Evolutionary conservation across 2,888 invertebrate species (phyloP).

Genomic region (Epinotia ramella): DNA sequence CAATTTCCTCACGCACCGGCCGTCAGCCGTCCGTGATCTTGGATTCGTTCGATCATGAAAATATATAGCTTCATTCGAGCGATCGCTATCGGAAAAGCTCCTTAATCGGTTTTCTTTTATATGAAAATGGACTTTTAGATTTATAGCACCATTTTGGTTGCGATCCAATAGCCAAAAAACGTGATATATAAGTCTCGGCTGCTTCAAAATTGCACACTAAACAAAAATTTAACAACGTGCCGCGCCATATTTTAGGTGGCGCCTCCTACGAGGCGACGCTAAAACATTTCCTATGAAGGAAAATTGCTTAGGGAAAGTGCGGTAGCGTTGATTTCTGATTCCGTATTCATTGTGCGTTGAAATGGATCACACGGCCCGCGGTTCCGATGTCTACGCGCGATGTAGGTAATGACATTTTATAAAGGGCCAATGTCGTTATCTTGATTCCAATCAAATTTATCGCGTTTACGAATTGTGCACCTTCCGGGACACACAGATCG

Average conservation of each 20-base stretch:
- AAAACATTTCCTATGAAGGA: slow-evolving; percentile 66
- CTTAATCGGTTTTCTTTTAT: slow-evolving; percentile 85
- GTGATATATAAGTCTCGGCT: slow-evolving; percentile 75
- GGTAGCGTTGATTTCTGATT: slow-evolving; percentile 81
- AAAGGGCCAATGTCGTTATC: slow-evolving; percentile 37
- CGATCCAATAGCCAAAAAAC: slow-evolving; percentile 72
- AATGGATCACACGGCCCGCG: slow-evolving; percentile 70
- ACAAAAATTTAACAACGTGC: slow-evolving; percentile 76
- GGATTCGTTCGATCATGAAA: slow-evolving; percentile 83
- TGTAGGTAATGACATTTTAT: slow-evolving; percentile 55
- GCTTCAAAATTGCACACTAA: slow-evolving; percentile 77
- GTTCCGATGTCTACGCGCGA: slow-evolving; percentile 59
- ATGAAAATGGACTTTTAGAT: slow-evolving; percentile 84
- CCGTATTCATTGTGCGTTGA: slow-evolving; percentile 80
- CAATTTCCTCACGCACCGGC: slow-evolving; percentile 81
- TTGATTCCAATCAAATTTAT: slow-evolving; percentile 26
- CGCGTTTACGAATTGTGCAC: not conserved
- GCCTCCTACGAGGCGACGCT: slow-evolving; percentile 64
- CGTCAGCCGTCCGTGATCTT: slow-evolving; percentile 81
- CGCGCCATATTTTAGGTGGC: slow-evolving; percentile 73
- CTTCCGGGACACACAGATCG: not conserved
- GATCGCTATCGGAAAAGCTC: slow-evolving; percentile 83
- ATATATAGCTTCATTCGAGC: slow-evolving; percentile 83
- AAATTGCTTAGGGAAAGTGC: slow-evolving; percentile 77
- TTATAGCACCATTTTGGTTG: slow-evolving; percentile 81